Evolutionary conservation across 2,797 vertebrate species (phyloP).

Genomic region (Mus minutoides): DNA sequence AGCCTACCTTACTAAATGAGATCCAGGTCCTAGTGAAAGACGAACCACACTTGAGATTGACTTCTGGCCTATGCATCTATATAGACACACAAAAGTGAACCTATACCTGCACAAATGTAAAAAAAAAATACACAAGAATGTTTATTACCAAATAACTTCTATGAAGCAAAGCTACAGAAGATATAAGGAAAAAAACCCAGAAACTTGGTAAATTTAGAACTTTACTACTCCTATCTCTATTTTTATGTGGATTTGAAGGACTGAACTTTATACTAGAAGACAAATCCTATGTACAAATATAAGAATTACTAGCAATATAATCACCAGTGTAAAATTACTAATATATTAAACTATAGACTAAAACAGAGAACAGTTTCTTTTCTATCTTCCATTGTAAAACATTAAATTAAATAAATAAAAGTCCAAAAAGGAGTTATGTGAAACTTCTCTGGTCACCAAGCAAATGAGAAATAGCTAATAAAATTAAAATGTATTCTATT

Average conservation of each 20-base stretch:
- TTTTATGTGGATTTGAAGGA: neutral
- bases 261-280: neutral
- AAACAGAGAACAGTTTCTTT: neutral
- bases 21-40: neutral
- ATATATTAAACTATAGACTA: neutral
- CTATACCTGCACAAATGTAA: neutral
- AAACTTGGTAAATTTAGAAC: neutral
- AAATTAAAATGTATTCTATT: constrained; percentile 5
- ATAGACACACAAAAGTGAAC: neutral
- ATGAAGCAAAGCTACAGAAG: constrained; percentile 24
- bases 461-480: constrained; percentile 39
- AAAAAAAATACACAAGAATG: neutral
- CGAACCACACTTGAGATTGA: neutral
- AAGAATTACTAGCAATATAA: neutral
- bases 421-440: neutral
- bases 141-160: constrained; percentile 15
- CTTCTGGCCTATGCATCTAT: neutral
- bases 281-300: neutral
- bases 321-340: neutral
- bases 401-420: constrained; percentile 6
- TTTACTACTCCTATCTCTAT: neutral
- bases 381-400: neutral
- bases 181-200: neutral
- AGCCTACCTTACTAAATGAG: neutral
- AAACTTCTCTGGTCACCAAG: neutral